Conservation (phyloP, 1,140 invertebrate species). For the Halesus radiatus region DNA sequence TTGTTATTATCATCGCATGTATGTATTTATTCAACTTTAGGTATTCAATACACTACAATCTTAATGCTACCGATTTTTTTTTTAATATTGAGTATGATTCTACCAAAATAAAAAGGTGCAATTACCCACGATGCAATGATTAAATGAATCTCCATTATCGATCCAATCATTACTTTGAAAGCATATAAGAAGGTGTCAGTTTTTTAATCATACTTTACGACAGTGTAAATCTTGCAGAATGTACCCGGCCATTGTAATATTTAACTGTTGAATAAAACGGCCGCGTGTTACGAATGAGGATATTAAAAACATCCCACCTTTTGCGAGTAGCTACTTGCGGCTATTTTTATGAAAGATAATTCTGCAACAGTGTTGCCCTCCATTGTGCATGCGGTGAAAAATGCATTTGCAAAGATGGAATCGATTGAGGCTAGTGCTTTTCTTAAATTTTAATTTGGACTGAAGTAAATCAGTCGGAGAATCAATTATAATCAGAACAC, state of each 20-base stretch:
- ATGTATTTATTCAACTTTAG: too few species aligned
- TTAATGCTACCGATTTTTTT: too few species aligned
- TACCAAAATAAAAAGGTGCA: too few species aligned
- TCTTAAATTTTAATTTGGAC: too few species aligned
- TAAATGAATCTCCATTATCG: too few species aligned
- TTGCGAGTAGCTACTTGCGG: neutral
- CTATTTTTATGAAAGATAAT: conserved; percentile 30
- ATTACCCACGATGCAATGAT: too few species aligned
- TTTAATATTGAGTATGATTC: too few species aligned
- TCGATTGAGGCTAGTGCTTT: neutral
- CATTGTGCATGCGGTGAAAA: neutral
- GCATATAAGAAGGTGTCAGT: neutral
- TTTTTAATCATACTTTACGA: conserved; percentile 9
- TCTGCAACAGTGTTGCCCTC: conserved; percentile 7
- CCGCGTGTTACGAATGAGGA: neutral
- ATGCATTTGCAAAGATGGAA: conserved; percentile 5
- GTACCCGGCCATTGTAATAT: neutral
- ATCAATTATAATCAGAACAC: too few species aligned
- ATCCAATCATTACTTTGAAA: too few species aligned
- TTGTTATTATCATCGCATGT: too few species aligned
- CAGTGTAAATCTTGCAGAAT: conserved; percentile 4
- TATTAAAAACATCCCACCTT: conserved; percentile 3
- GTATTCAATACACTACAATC: too few species aligned
- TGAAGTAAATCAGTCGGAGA: too few species aligned
- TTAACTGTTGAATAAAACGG: neutral